Conservation (phyloP, 2,113 vertebrate species). For the Campylorhamphus procurvoides region DNA sequence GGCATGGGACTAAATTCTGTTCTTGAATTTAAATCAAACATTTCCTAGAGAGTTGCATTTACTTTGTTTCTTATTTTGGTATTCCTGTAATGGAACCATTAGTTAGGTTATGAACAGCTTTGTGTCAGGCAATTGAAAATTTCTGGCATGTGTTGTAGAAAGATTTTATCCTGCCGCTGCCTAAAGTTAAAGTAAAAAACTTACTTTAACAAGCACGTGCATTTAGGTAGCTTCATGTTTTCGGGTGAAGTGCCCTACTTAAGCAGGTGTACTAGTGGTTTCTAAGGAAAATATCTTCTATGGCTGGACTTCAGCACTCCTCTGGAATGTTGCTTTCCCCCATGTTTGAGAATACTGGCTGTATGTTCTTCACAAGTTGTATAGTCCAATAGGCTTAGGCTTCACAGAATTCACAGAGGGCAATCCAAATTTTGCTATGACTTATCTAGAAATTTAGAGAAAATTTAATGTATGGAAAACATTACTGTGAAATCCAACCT, state of each 20-base stretch:
- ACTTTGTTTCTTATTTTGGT: not conserved
- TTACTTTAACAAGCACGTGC: not conserved
- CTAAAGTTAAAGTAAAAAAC: not conserved
- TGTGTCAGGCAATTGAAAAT: not conserved
- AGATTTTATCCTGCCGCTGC: not conserved
- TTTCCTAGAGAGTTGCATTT: not conserved
- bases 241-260: not conserved
- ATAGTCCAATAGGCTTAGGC: not conserved
- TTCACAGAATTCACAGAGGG: not conserved
- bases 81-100: not conserved
- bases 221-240: not conserved
- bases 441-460: not conserved
- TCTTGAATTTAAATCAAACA: not conserved
- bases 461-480: not conserved
- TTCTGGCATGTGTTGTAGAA: not conserved
- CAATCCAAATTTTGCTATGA: not conserved
- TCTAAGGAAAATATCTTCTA: not conserved
- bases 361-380: not conserved
- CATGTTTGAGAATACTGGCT: not conserved
- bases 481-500: not conserved
- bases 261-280: not conserved
- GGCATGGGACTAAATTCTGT: not conserved
- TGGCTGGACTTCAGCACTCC: not conserved
- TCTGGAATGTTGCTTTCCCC: not conserved
- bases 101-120: not conserved